phyloP scores from a whole-genome alignment of 2,113 vertebrate species.

The Amphilophus citrinellus region DNA sequence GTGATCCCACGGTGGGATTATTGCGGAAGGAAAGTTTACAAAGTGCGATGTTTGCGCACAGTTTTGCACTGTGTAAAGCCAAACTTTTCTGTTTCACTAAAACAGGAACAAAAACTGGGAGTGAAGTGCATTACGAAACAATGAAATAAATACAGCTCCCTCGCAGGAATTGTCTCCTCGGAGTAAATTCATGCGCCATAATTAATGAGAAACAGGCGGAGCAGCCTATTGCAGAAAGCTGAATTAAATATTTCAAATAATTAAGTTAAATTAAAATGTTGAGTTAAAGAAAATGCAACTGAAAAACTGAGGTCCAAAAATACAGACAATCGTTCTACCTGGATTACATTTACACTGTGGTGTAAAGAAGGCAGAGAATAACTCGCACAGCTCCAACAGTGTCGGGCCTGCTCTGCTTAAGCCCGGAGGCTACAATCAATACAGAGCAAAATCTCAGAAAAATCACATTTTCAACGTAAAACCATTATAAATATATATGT shows the following conservation, averaged over 20 bases:
- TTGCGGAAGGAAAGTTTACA: neutral
- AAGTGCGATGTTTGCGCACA: neutral
- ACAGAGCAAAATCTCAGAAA: neutral
- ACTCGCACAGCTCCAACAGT: slow-evolving; percentile 15
- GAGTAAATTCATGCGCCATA: neutral
- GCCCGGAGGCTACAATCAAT: slow-evolving; percentile 31
- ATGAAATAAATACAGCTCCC: neutral
- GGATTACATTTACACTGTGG: slow-evolving; percentile 31
- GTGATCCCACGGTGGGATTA: neutral
- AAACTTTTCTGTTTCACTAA: neutral
- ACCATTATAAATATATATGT: neutral
- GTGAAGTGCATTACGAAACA: neutral
- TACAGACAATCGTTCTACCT: slow-evolving; percentile 8
- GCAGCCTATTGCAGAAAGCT: neutral
- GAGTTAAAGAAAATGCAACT: slow-evolving; percentile 6
- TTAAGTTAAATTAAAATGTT: neutral
- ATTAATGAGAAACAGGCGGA: neutral
- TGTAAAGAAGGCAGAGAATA: slow-evolving; percentile 12
- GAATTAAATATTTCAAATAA: neutral
- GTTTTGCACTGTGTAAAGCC: fast-evolving
- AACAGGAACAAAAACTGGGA: neutral
- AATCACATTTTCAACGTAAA: neutral
- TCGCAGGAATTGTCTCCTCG: no score
- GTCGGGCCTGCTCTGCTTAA: slow-evolving; percentile 29
- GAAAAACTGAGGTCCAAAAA: neutral